Evolutionary conservation across 2,888 invertebrate genomes (phyloP).

Genomic region (Neria commutata): DNA sequence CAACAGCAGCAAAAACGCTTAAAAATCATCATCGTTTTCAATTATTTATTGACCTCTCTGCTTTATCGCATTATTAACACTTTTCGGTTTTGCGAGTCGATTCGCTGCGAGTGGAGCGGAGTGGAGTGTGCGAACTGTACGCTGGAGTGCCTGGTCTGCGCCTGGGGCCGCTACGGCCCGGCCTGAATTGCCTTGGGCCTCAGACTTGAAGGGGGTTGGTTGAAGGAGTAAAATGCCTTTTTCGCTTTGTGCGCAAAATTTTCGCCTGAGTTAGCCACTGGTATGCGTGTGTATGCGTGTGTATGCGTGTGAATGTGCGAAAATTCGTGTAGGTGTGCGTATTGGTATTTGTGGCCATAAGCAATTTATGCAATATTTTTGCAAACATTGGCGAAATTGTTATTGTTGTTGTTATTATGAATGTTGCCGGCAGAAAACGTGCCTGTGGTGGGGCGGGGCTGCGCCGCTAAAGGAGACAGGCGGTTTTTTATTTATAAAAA

Average conservation of each 20-base stretch:
- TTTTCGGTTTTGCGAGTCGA: conserved; percentile 7
- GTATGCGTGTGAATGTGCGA: neutral
- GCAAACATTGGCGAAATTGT: conserved; percentile 13
- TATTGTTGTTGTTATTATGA: too few relatives aligned
- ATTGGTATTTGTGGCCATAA: conserved; percentile 12
- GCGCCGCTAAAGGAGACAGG: too few relatives aligned
- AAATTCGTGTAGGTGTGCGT: neutral
- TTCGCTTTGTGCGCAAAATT: neutral
- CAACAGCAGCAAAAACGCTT: too few relatives aligned
- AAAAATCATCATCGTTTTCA: conserved; percentile 12
- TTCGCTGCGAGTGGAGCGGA: neutral
- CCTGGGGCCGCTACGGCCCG: too few relatives aligned
- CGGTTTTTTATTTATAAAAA: too few relatives aligned
- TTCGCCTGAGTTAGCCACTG: too few relatives aligned
- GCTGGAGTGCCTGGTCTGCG: too few relatives aligned
- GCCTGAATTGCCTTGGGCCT: too few relatives aligned
- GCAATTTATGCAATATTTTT: conserved; percentile 5
- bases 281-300: neutral
- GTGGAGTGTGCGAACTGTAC: neutral
- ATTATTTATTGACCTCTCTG: conserved; percentile 24
- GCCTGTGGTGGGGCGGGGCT: too few relatives aligned
- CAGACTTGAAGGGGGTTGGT: too few relatives aligned
- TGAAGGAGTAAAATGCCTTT: neutral
- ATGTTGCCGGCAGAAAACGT: too few relatives aligned
- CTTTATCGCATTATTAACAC: conserved; percentile 37